Evolutionary conservation across 1,140 invertebrate genomes (phyloP).

Genomic region (Sinonovacula constricta): DNA sequence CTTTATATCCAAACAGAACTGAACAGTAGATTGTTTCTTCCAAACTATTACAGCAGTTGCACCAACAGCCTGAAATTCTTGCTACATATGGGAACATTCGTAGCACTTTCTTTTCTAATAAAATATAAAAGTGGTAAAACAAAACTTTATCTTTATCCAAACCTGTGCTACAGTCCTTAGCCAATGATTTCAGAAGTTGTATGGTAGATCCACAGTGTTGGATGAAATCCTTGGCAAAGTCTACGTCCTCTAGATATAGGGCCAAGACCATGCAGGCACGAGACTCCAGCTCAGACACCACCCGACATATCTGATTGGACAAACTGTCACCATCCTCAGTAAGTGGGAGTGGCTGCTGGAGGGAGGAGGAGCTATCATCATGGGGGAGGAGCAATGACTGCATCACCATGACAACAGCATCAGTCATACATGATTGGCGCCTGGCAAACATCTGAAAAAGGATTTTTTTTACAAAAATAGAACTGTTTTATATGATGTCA

Average conservation of each 20-base stretch:
- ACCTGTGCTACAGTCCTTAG: constrained; percentile 77
- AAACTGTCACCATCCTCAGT: constrained; percentile 72
- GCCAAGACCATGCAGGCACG: constrained; percentile 76
- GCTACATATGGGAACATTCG: no score
- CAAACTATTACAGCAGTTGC: no score
- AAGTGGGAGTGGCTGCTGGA: constrained; percentile 69
- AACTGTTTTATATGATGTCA: no score
- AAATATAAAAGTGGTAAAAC: no score
- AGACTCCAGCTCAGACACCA: constrained; percentile 77
- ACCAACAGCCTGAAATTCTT: no score
- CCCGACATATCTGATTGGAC: constrained; percentile 73
- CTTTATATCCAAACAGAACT: no score
- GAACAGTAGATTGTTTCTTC: no score
- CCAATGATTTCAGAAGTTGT: constrained; percentile 76
- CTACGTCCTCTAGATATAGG: constrained; percentile 69
- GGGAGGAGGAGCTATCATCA: constrained; percentile 61
- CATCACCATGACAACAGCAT: constrained; percentile 72
- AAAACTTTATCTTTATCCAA: no score
- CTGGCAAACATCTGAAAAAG: constrained; percentile 65
- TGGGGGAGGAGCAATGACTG: constrained; percentile 70
- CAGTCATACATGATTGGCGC: constrained; percentile 69
- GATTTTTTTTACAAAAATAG: no score
- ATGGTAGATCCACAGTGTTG: constrained; percentile 74
- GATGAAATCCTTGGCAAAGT: constrained; percentile 76
- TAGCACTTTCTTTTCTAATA: no score